Evolutionary conservation across 2,888 invertebrate species (phyloP), one percentile per base, ranked within the genome.

Genomic region (Caenorhabditis wallacei): DNA sequence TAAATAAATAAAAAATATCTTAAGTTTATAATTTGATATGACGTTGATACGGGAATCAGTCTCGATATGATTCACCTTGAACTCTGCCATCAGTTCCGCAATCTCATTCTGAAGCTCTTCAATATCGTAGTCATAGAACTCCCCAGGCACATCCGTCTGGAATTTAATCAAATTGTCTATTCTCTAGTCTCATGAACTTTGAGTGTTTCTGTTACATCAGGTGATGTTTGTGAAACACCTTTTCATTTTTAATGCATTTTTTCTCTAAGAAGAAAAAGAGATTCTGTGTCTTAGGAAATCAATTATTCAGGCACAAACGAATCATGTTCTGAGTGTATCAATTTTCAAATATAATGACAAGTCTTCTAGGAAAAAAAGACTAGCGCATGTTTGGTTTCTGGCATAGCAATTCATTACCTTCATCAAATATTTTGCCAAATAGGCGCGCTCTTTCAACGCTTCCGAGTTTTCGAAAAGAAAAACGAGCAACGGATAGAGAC

Each of bases 391-490:
- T n/a, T n/a, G n/a, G n/a, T n/a, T 30, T 8, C 30, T 30, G 30
- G 35, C 59, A 66, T 18, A 59, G 68, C 53, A 66, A 68, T 80
- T 80, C 43, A 70, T 72, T 68, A 88, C 87, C 76, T 84, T 88
- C 80, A 88, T 84, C 57, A 93, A 92, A 89, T 92, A 94, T 74
- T 92, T 94, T n/a, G 96, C 95, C 68, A 96, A 94, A 93, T 97
- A 97, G 0, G 96, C 95, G 69, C 96, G 94, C 89, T 96, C 95
- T 91, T 95, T 95, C 35, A 95, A 94, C 86, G 95, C 95, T 1
- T 95, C 94, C 78, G 95, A 94, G 88, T 95, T 95, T 16, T 94
- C 94, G 24, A 96, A 93, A 10, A 96, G 93, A 96, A 96, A 97
- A 92, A 95, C 94, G 66, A 96, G 92, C 71, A 96, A 95, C 13